Base-by-base conservation (phyloP, 2,888 invertebrate species). In the Druceiella hillmani region DNA sequence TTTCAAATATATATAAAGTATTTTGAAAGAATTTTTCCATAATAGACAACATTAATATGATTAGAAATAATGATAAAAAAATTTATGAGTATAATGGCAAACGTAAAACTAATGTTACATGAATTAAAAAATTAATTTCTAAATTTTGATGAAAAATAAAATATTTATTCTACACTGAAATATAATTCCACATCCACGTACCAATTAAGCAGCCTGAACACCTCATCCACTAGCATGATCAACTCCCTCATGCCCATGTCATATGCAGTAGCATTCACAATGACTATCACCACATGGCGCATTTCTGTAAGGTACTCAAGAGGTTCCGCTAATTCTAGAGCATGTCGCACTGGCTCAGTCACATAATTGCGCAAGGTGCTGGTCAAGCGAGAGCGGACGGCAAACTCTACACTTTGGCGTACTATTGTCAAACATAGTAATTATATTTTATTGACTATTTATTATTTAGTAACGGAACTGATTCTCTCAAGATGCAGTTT, bases 301-400 rank as follows among this genome's bases (percentile, higher is more conserved):
- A 85, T 80, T 59, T 86, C 85, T 0, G 83, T 83, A 4, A 86
- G 59, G 55, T 80, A 83, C 48, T 83, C 83, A 48, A 85, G 61
- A 0, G 83, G 81, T 52, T 83, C 79, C 40, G 78, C 73, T 46
- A 76, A 70, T 45, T 81, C 79, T 2, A 82, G 75, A 1, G 77
- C 76, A 13, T 74, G 64, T 24, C 79, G 65, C 1, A 81, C 75
- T 0, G 80, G 79, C 1, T 67, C 59, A 14, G 76, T 59, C 56
- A 80, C 75, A 48, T 77, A 81, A 29, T 73, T 70, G 12, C 72
- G 63, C 3, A 81, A 54, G 3, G 60, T 53, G 46, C 66, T 48
- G 48, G 63, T 66, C 52, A 76, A 40, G n/a, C 55, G 55, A 17
- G 53, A 46, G 33, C 61, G 55, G 1, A 62, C 58, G 2, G 65